phyloP scores from a whole-genome alignment of 2,888 invertebrate species.

The Metopia argyrocephala region DNA sequence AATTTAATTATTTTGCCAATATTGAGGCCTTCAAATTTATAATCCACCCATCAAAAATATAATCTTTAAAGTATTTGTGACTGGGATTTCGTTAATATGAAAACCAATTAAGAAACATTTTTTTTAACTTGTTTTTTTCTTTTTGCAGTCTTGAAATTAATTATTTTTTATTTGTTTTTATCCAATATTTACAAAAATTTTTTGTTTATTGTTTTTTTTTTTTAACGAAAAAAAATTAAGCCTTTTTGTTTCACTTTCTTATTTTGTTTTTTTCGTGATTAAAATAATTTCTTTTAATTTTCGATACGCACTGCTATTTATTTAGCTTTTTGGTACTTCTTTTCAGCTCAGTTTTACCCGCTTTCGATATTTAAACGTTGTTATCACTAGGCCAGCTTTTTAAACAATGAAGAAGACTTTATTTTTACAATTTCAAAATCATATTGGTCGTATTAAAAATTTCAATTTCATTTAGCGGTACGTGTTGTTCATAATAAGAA shows the following conservation, averaged over 20 bases:
- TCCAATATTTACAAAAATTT: not conserved
- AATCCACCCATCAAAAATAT: too few species aligned
- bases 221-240: too few species aligned
- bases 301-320: conserved; percentile 9
- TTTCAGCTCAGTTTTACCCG: conserved; percentile 5
- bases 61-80: not conserved
- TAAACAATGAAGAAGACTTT: conserved; percentile 71
- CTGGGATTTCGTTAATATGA: not conserved
- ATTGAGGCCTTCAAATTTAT: too few species aligned
- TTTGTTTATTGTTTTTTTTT: not conserved
- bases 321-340: not conserved
- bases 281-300: not conserved
- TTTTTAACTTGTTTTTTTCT: not conserved
- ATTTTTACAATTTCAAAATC: conserved; percentile 55
- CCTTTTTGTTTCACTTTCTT: conserved; percentile 38
- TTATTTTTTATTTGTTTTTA: conserved; percentile 1
- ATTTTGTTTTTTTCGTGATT: too few species aligned
- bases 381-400: conserved; percentile 71
- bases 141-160: conserved; percentile 42
- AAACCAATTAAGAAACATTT: too few species aligned
- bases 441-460: conserved; percentile 49
- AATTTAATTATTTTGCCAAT: too few species aligned
- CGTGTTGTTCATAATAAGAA: conserved; percentile 40
- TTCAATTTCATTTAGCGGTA: conserved; percentile 23
- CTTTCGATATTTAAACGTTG: conserved; percentile 63